Evolutionary conservation across 2,113 vertebrate genomes (phyloP).

Genomic region (Eira barbara): DNA sequence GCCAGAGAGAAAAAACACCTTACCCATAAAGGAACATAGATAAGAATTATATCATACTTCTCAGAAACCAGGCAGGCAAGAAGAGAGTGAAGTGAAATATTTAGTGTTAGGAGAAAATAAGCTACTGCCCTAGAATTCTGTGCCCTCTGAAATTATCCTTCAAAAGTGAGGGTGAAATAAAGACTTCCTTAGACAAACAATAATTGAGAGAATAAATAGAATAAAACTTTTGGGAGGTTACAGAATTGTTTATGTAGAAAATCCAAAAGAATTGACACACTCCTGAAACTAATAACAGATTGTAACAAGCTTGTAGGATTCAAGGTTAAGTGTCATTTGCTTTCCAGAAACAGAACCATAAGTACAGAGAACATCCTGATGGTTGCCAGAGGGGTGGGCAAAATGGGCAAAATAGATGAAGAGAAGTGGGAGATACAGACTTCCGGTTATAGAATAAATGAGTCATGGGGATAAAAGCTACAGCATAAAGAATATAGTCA

Average conservation of each 20-base stretch:
- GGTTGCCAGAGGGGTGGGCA: not conserved
- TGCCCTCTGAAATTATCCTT: not conserved
- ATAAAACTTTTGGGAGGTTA: not conserved
- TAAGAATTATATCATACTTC: not conserved
- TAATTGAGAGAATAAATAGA: not conserved
- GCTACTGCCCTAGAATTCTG: not conserved
- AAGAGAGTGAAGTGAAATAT: not conserved
- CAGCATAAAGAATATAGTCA: not conserved
- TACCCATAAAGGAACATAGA: not conserved
- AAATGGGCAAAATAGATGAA: not conserved
- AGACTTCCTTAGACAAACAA: not conserved
- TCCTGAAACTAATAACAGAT: not conserved
- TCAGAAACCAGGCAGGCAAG: not conserved
- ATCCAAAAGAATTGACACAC: not conserved
- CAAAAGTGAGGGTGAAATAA: not conserved
- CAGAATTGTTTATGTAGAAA: not conserved
- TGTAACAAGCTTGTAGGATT: not conserved
- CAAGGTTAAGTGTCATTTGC: not conserved
- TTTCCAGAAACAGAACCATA: not conserved
- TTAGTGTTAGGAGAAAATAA: conserved; percentile 14
- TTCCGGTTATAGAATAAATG: not conserved
- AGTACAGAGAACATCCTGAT: not conserved
- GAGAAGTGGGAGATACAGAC: not conserved
- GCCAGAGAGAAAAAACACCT: not conserved
- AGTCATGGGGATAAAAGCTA: not conserved